Base-by-base conservation (phyloP, 2,113 vertebrate genomes). In the Tenebrosternarchus preto region DNA sequence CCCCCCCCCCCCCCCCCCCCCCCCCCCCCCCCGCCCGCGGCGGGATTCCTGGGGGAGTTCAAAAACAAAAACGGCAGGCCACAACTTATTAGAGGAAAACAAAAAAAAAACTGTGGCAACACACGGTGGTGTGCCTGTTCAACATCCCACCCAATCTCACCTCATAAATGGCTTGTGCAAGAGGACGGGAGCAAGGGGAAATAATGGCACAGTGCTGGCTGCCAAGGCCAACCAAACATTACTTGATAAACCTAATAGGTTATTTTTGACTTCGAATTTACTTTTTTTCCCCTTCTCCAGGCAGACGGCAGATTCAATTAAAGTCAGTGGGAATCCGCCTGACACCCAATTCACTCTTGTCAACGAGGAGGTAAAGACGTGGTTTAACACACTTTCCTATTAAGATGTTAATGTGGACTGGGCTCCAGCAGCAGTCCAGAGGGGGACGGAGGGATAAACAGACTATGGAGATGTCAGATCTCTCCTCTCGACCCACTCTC, bases 271-370 rank as follows among this genome's bases (percentile, higher is more conserved):
- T 94, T 90, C 89, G 94, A 93, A 95, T 96, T 94, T 50, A 95
- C 93, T 91, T 94, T 87, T 86, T 87, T 87, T 80, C 77, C 85
- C 74, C 84, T 80, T 75, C 39, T 93, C 92, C 92, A 89, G 92
- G 90, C 71, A 73, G 92, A 50, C 72, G 93, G 95, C 93, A 95
- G 95, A 95, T 96, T 97, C 96, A 96, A 97, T 96, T 97, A 97
- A 87, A 95, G 92, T 91, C 92, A 94, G 95, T 93, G 94, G 94
- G 95, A 95, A 95, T 95, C 94, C 94, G 92, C 94, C 94, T 96
- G 95, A 96, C 95, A 95, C 95, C 94, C 94, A 95, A 96, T 96
- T 96, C 93, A 86, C 92, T 93, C 93, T 94, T 93, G 95, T 95
- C 95, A 93, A 93, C 77, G 88, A 76, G 85, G 68, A 85, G 93